Conservation (phyloP, 1,140 invertebrate species). For the Cydia amplana region DNA sequence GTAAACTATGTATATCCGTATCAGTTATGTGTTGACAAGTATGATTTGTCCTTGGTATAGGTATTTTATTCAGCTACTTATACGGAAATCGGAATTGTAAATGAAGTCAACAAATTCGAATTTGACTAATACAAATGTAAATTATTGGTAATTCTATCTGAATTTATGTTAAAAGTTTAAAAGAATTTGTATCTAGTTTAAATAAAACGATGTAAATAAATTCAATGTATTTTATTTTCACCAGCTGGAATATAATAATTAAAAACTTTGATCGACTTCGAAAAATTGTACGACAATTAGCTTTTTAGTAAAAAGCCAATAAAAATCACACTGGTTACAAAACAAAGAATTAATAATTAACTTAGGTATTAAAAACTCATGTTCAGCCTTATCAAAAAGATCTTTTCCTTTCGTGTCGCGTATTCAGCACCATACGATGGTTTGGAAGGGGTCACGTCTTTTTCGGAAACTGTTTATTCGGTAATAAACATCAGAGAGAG, state of each 20-base stretch:
- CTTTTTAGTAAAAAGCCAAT: slow-evolving; percentile 65
- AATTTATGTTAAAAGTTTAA: too few species aligned
- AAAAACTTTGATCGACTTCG: slow-evolving; percentile 73
- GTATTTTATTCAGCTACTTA: too few species aligned
- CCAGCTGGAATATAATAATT: slow-evolving; percentile 73
- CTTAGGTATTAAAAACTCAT: slow-evolving; percentile 73
- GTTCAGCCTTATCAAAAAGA: slow-evolving; percentile 78
- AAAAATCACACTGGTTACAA: slow-evolving; percentile 68
- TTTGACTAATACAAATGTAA: too few species aligned
- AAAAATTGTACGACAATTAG: slow-evolving; percentile 70
- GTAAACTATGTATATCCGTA: too few species aligned
- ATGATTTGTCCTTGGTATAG: too few species aligned
- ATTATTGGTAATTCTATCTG: too few species aligned
- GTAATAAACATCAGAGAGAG: slow-evolving; percentile 70
- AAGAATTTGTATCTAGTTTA: not conserved
- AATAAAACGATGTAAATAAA: slow-evolving; percentile 49
- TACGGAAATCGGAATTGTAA: too few species aligned
- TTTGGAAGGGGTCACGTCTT: slow-evolving; percentile 63
- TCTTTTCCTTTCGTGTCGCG: slow-evolving; percentile 71
- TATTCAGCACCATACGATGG: slow-evolving; percentile 61
- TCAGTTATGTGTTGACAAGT: too few species aligned
- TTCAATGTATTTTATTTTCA: slow-evolving; percentile 74
- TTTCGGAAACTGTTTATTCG: slow-evolving; percentile 57
- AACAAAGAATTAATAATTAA: slow-evolving; percentile 67
- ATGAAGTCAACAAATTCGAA: too few species aligned